Evolutionary conservation across 30 jellyfish, hydroid and myxozoan genomes (phyloP).

Genomic region (Turritopsis rubra): DNA sequence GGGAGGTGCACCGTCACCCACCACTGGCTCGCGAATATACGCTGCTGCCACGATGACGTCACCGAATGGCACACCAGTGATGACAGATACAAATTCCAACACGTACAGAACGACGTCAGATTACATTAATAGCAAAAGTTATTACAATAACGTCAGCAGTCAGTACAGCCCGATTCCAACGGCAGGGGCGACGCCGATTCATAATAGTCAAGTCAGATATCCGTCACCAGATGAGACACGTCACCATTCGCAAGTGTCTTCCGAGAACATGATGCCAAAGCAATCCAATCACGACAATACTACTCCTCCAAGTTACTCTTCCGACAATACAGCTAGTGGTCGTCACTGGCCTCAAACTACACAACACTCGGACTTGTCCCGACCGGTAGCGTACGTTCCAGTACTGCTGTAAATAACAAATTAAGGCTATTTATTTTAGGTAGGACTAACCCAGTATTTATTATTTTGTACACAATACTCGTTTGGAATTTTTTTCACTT

Average conservation of each 20-base stretch:
- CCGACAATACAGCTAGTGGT: neutral
- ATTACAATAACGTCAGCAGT: conserved; percentile 10
- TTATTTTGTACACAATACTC: neutral
- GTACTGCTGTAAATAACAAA: neutral
- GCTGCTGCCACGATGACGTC: conserved; percentile 30
- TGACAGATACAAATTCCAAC: conserved; percentile 22
- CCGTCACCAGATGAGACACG: conserved; percentile 41
- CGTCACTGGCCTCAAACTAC: conserved; percentile 17
- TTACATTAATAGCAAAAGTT: conserved; percentile 23
- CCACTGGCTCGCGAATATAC: conserved; percentile 10
- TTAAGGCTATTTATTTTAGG: neutral
- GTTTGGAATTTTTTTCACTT: neutral
- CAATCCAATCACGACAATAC: neutral
- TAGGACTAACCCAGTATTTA: neutral
- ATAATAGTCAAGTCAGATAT: conserved; percentile 19
- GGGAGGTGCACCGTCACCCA: conserved; percentile 63
- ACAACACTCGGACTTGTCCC: neutral
- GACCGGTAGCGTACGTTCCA: conserved; percentile 23
- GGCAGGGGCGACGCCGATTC: conserved; percentile 24
- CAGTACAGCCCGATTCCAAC: conserved; percentile 39
- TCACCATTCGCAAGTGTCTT: neutral
- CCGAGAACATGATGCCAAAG: neutral
- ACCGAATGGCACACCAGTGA: conserved; percentile 23
- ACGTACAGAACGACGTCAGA: conserved; percentile 31
- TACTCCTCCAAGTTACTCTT: conserved; percentile 2